Evolutionary conservation across 2,797 vertebrate species (phyloP).

Genomic region (Peromyscus melanophrys): DNA sequence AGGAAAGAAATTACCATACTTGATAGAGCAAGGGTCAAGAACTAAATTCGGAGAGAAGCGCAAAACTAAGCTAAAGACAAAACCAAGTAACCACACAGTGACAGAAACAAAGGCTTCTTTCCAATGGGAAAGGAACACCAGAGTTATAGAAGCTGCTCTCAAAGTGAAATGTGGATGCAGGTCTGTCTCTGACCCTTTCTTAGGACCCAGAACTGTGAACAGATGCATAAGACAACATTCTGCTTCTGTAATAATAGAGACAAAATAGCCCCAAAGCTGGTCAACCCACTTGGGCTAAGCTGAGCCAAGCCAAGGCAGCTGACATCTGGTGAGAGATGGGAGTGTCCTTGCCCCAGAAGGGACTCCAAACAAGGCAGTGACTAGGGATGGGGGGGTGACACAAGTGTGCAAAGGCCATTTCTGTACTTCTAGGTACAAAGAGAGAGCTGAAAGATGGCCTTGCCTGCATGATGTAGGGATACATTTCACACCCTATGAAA

Average conservation of each 20-base stretch:
- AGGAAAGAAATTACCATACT: background rate
- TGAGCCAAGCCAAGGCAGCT: too few species aligned
- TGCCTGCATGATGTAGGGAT: too few species aligned
- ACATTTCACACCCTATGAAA: too few species aligned
- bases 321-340: background rate
- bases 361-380: background rate
- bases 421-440: background rate
- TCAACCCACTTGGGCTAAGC: rapidly evolving
- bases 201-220: background rate
- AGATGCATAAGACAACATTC: too few species aligned
- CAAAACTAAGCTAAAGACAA: background rate
- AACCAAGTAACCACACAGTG: background rate
- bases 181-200: background rate
- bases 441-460: background rate
- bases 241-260: too few species aligned
- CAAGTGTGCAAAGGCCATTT: background rate
- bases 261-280: background rate
- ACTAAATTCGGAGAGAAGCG: background rate
- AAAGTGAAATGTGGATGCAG: background rate
- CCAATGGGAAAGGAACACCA: background rate
- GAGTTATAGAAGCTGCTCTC: background rate
- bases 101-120: background rate
- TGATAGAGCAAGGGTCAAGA: background rate
- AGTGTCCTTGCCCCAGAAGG: background rate
- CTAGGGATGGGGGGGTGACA: background rate